phyloP scores from a whole-genome alignment of 2,888 invertebrate genomes.

The Ochropacha duplaris region DNA sequence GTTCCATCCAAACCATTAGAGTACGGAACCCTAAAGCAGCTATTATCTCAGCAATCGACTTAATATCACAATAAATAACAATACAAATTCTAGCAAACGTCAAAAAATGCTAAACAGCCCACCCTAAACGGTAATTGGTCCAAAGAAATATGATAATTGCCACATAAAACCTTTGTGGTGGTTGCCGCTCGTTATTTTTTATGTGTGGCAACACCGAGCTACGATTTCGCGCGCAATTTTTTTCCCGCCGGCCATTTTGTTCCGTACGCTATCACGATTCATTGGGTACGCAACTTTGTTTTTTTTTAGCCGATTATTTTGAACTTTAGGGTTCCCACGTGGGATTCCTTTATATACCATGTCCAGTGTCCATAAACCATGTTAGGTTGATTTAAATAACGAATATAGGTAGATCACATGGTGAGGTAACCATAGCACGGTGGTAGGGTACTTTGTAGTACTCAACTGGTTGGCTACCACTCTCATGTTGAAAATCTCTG shows the following conservation, averaged over 20 bases:
- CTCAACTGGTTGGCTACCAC: too few species aligned
- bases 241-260: slow-evolving; percentile 23
- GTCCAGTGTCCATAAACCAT: background rate
- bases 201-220: slow-evolving; percentile 37
- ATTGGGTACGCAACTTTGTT: slow-evolving; percentile 25
- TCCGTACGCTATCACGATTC: slow-evolving; percentile 18
- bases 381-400: background rate
- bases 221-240: slow-evolving; percentile 18
- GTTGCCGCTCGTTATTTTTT: slow-evolving; percentile 61
- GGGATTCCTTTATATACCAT: background rate
- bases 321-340: background rate
- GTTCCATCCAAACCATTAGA: background rate
- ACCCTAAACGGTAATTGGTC: slow-evolving; percentile 16
- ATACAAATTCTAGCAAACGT: slow-evolving; percentile 7
- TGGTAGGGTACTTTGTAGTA: too few species aligned
- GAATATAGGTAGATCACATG: too few species aligned
- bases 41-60: slow-evolving; percentile 7
- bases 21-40: background rate
- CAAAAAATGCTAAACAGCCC: slow-evolving; percentile 9
- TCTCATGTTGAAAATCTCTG: too few species aligned
- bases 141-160: slow-evolving; percentile 16
- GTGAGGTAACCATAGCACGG: too few species aligned
- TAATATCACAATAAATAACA: slow-evolving; percentile 4
- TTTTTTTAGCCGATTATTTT: slow-evolving; percentile 5
- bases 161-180: slow-evolving; percentile 14